Evolutionary conservation across 2,113 vertebrate genomes (phyloP), one percentile per base, ranked within the genome.

Genomic region (Serinus canaria): DNA sequence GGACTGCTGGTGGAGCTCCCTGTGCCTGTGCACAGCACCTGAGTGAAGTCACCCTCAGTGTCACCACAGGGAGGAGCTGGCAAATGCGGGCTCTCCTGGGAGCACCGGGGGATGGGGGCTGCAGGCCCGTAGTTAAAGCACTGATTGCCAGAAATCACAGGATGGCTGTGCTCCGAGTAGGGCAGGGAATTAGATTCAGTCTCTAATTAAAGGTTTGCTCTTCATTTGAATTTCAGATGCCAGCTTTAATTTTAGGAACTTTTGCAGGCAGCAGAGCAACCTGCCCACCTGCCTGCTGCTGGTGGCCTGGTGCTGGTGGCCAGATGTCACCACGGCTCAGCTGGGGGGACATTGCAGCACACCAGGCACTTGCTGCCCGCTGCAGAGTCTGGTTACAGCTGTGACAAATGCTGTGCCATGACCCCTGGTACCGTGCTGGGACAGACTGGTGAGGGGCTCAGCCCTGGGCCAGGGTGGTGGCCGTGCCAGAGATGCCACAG

Each of bases 211-310:
- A 98, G 97, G 97, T 97, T 98, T 94, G 95, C 75, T 97, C 97
- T 97, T 97, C 97, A 98, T 98, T 97, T 98, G 98, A 98, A 98
- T 98, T 98, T 98, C 97, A 98, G 97, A 98, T 97, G 95, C 91
- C 81, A 70, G 96, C 93, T 98, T 98, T 98, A 98, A 98, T 98
- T 98, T 98, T 98, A 98, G 98, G 95, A 97, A 96, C 89, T 97
- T 98, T 83, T 82, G 90, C 82, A 95, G 94, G 96, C 97, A 96
- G 95, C 24, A n/a, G 55, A 46, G 94, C 70, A 13, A 96, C 97
- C 96, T 97, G 95, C 95, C 62, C 88, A 89, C 76, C 95, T 90
- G 85, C 90, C 92, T 83, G 92, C 94, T 95, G 83, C 85, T 13
- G 10, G n/a, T n/a, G 91, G 92, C 96, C 94, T 4, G 9, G 86